These are phyloP conservation scores for Meta bourneti DNA, from an alignment of 2,888 invertebrate genomes.

Conservation along the genomic window DNA sequence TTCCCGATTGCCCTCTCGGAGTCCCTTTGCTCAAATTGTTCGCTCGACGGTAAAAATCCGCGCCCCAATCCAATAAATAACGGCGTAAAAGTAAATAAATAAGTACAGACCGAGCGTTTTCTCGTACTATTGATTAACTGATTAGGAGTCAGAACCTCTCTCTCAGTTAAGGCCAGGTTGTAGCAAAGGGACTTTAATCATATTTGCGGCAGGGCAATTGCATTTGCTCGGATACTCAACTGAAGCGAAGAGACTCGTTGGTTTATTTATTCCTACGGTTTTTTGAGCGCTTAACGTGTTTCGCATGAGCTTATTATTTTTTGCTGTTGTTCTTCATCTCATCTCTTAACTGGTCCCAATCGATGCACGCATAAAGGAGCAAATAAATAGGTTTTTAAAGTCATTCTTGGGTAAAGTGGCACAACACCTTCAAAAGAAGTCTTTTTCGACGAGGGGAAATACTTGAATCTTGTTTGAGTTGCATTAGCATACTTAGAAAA, in stretches of 20 bases:
- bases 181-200: constrained; percentile 73
- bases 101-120: constrained; percentile 35
- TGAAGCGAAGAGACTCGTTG: constrained; percentile 62
- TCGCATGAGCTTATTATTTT: neutral
- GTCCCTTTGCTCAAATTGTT: constrained; percentile 59
- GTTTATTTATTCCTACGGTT: constrained; percentile 63
- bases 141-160: constrained; percentile 53
- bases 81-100: constrained; percentile 67
- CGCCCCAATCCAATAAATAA: constrained; percentile 68
- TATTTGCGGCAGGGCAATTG: constrained; percentile 72
- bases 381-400: constrained; percentile 52
- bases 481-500: constrained; percentile 50
- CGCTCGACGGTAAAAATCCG: constrained; percentile 63
- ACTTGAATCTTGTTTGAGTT: constrained; percentile 12
- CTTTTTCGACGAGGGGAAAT: neutral
- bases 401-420: constrained; percentile 34
- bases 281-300: constrained; percentile 5
- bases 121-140: constrained; percentile 74
- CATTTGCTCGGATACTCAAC: constrained; percentile 63
- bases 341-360: constrained; percentile 28
- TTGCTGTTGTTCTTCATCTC: neutral
- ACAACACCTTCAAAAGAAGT: constrained; percentile 21
- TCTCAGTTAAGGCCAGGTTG: constrained; percentile 23
- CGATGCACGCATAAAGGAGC: constrained; percentile 56
- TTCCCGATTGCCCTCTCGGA: constrained; percentile 46